Evolutionary conservation across 92 coral and sea anemone species (phyloP).

Genomic region (Actinernus sp.): DNA sequence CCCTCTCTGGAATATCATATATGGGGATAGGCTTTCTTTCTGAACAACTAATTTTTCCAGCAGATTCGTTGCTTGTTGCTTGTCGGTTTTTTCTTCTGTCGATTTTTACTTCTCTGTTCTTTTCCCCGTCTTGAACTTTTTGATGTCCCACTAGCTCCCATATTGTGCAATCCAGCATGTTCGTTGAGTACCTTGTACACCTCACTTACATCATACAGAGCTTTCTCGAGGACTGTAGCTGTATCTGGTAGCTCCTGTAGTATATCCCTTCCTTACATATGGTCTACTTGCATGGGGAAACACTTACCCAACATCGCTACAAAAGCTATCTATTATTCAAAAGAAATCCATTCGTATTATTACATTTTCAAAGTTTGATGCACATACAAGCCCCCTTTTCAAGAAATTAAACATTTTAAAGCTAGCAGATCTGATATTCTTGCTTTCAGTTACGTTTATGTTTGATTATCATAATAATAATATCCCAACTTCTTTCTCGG

Average conservation of each 20-base stretch:
- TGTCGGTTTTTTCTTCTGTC: too few species aligned
- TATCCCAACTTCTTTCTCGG: conserved; percentile 5
- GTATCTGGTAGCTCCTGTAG: conserved; percentile 12
- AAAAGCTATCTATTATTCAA: conserved; percentile 7
- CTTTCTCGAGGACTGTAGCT: too few species aligned
- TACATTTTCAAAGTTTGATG: conserved; percentile 26
- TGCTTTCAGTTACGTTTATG: conserved; percentile 12
- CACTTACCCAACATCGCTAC: conserved; percentile 5
- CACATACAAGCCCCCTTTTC: conserved; percentile 25
- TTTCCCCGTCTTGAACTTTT: too few species aligned
- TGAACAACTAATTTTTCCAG: too few species aligned
- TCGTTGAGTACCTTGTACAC: too few species aligned
- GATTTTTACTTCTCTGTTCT: too few species aligned
- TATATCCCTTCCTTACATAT: conserved; percentile 16
- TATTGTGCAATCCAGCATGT: too few species aligned
- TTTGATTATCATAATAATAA: conserved; percentile 9
- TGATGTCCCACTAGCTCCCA: too few species aligned
- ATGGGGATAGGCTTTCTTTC: too few species aligned
- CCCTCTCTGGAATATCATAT: too few species aligned
- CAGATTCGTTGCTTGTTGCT: too few species aligned
- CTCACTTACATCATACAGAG: too few species aligned
- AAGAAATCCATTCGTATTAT: conserved; percentile 19
- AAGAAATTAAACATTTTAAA: conserved; percentile 22
- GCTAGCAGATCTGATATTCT: conserved; percentile 12
- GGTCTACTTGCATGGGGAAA: conserved; percentile 19